Evolutionary conservation across 64 coral and sea anemone genomes (phyloP), one percentile per base, ranked within the genome.

Genomic region (Trachythela sp.): DNA sequence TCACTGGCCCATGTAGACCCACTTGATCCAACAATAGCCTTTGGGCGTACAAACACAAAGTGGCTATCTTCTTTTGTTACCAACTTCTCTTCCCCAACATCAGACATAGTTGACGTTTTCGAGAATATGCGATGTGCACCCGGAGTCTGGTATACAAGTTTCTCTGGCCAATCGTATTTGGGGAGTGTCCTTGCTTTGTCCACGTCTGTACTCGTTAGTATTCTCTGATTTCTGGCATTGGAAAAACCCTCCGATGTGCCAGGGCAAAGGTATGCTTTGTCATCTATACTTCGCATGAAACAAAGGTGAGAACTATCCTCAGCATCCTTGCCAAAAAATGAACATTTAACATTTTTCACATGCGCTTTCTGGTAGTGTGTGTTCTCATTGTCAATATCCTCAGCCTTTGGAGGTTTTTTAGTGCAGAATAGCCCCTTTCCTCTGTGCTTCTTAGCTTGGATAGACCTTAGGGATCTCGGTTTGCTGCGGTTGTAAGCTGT

Each of bases 401-500:
- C 90, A 40, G 87, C 76, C 83, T 92, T 94, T 8, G 70, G 94
- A 22, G 90, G 90, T 41, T 92, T 92, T 90, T 95, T 95, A 1
- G 26, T 48, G n/a, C 90, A 95, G 87, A 95, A 92, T 29, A 95
- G 39, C n/a, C 49, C 88, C 27, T 92, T 92, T n/a, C 83, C 93
- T 30, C 45, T 36, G 41, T 94, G 90, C 0, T 18, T 39, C 17
- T 13, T 11, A 34, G 83, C 84, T 83, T 94, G 93, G 22, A 86
- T 3, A 48, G 86, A 89, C 58, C 87, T 36, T 24, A 48, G 84
- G 39, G 86, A 48, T 22, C 42, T 86, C 60, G 88, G 70, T 33
- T 54, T 15, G 48, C 51, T 83, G 5, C 85, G 10, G 59, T 95
- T 95, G 31, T 41, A 95, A 15, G 52, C 87, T 27, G 88, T 95